These are phyloP conservation scores for Aphodius granarius DNA, from an alignment of 2,888 invertebrate genomes.

Conservation along the genomic window DNA sequence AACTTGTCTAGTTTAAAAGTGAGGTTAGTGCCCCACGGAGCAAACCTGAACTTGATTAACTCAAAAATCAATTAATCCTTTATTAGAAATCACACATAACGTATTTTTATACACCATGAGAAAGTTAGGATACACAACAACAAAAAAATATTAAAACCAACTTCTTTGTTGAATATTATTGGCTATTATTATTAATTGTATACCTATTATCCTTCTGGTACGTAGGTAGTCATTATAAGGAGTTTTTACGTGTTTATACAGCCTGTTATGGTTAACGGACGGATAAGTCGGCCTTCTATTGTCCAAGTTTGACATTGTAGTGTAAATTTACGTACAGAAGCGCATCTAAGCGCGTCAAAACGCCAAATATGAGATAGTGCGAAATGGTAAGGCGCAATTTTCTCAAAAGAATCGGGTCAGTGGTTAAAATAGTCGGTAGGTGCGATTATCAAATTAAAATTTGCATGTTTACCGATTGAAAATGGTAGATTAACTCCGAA, in stretches of 20 bases:
- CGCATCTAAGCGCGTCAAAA: neutral
- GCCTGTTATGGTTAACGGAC: neutral
- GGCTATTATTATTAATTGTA: too few species aligned
- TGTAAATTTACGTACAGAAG: neutral
- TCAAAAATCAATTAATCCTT: neutral
- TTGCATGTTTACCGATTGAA: neutral
- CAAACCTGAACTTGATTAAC: neutral
- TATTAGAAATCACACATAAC: neutral
- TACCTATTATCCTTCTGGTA: too few species aligned
- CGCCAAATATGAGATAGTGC: neutral
- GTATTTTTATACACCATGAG: neutral
- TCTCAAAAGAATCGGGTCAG: neutral
- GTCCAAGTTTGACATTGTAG: too few species aligned
- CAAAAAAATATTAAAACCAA: too few species aligned
- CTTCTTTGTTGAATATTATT: too few species aligned
- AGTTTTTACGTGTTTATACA: too few species aligned
- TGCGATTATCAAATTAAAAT: neutral
- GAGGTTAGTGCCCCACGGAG: neutral
- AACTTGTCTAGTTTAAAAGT: neutral
- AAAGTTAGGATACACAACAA: neutral
- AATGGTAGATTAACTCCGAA: neutral
- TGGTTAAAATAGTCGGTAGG: neutral
- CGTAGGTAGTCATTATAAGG: too few species aligned
- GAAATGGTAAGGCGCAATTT: too few species aligned
- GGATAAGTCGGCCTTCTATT: neutral